Evolutionary conservation across 2,113 vertebrate genomes (phyloP).

Genomic region (Muntiacus reevesi): DNA sequence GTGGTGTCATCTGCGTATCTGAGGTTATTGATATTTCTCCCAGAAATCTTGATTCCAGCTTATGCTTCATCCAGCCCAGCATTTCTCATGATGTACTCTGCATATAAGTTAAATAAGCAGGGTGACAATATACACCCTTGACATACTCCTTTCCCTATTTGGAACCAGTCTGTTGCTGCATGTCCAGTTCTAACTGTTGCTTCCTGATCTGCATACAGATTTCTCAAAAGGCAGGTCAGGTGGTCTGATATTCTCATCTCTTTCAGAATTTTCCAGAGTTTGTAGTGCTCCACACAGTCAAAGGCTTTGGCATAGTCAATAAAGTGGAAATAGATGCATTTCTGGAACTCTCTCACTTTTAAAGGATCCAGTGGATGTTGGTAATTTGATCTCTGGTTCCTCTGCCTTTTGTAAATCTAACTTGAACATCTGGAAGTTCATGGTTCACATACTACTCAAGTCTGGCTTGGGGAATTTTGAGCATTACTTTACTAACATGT

Average conservation of each 20-base stretch:
- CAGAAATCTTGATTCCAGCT: neutral
- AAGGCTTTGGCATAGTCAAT: neutral
- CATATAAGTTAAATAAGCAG: neutral
- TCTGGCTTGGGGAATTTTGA: neutral
- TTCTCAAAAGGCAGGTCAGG: neutral
- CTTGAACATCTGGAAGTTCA: neutral
- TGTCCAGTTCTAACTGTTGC: neutral
- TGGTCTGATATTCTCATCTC: neutral
- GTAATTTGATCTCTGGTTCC: neutral
- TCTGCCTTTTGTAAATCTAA: neutral
- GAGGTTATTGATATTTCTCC: neutral
- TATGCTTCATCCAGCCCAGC: neutral
- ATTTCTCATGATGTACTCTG: neutral
- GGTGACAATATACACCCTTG: neutral
- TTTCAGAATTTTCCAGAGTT: neutral
- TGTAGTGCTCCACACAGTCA: neutral
- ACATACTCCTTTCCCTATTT: fast-evolving
- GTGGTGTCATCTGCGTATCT: neutral
- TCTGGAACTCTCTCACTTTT: neutral
- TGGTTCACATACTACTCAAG: neutral
- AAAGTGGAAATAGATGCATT: neutral
- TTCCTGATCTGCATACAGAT: neutral
- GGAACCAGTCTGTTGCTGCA: neutral
- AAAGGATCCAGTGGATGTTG: neutral
- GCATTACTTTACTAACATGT: neutral